A percentile compares a stretch with the other conserved stretches of the same genome.
Evolutionary conservation across 2,113 vertebrate genomes (phyloP).

Genomic region (Gymnobelideus leadbeateri): DNA sequence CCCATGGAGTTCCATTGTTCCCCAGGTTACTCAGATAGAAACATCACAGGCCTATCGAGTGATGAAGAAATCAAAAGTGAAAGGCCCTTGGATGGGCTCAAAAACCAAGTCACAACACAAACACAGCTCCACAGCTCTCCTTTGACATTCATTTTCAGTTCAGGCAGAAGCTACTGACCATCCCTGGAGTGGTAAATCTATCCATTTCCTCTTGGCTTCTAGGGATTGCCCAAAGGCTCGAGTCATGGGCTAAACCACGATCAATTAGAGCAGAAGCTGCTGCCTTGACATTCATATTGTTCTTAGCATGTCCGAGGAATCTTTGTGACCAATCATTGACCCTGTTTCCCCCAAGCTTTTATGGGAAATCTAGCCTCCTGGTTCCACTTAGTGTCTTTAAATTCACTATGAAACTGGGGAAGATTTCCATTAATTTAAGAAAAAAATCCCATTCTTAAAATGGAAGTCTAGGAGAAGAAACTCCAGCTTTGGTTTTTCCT

Average conservation of each 20-base stretch:
- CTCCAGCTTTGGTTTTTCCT: not conserved
- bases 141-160: not conserved
- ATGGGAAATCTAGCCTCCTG: slow-evolving; percentile 72
- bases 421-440: slow-evolving; percentile 40
- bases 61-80: slow-evolving; percentile 69
- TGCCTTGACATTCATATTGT: slow-evolving; percentile 45
- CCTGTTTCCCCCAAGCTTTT: not conserved
- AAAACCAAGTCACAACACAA: slow-evolving; percentile 58
- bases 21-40: slow-evolving; percentile 49
- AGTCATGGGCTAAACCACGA: slow-evolving; percentile 55
- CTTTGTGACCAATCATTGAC: slow-evolving; percentile 48
- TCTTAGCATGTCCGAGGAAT: slow-evolving; percentile 50
- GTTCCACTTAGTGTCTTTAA: slow-evolving; percentile 33
- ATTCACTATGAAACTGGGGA: slow-evolving; percentile 58
- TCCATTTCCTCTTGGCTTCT: not conserved
- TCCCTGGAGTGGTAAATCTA: not conserved
- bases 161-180: not conserved
- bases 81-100: slow-evolving; percentile 40
- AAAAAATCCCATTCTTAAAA: slow-evolving; percentile 40
- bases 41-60: slow-evolving; percentile 40
- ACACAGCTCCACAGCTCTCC: slow-evolving; percentile 3
- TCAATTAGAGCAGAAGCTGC: slow-evolving; percentile 72
- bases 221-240: not conserved
- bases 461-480: slow-evolving; percentile 40
- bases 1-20: slow-evolving; percentile 54